A percentile compares a stretch with the other conserved stretches of the same genome.
phyloP scores from a whole-genome alignment of 35 echinoderm and acorn worm species.

The Stichopus chloronotus region DNA sequence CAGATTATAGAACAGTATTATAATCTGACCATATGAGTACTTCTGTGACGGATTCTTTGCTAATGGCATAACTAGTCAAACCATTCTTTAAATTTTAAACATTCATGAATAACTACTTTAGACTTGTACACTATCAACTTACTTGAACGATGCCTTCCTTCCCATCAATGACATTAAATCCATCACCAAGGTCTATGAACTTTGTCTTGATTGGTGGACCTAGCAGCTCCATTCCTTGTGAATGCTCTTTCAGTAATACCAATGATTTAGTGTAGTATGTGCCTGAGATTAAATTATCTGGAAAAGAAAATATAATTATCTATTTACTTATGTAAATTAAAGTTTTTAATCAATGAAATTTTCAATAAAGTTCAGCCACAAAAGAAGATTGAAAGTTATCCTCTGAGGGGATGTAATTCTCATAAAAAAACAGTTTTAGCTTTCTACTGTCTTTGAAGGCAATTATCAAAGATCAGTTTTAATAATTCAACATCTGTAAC shows the following conservation, averaged over 20 bases:
- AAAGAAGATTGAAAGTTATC: neutral
- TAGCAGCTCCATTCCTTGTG: conserved; percentile 49
- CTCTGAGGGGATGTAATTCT: neutral
- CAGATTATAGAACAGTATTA: too few relatives aligned
- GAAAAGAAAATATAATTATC: neutral
- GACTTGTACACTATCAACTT: neutral
- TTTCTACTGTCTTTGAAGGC: too few relatives aligned
- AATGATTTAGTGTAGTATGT: conserved; percentile 65
- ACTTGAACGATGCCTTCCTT: conserved; percentile 4
- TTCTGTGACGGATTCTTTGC: too few relatives aligned
- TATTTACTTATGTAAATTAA: too few relatives aligned
- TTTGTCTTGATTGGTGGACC: conserved; percentile 71
- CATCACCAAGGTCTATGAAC: conserved; percentile 60
- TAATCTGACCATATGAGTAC: too few relatives aligned
- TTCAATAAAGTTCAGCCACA: too few relatives aligned
- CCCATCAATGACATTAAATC: conserved; percentile 56
- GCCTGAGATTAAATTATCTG: conserved; percentile 68
- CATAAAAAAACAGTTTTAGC: neutral
- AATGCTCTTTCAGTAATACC: conserved; percentile 43
- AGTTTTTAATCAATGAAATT: too few relatives aligned
- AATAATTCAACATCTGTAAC: too few relatives aligned
- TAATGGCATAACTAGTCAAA: too few relatives aligned
- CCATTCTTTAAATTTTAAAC: neutral
- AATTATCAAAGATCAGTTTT: too few relatives aligned
- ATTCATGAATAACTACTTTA: neutral